Evolutionary conservation across 37 sponge, comb jelly and placozoan genomes (phyloP), one percentile per base, ranked within the genome.

Genomic region (Aplysina aerophoba): DNA sequence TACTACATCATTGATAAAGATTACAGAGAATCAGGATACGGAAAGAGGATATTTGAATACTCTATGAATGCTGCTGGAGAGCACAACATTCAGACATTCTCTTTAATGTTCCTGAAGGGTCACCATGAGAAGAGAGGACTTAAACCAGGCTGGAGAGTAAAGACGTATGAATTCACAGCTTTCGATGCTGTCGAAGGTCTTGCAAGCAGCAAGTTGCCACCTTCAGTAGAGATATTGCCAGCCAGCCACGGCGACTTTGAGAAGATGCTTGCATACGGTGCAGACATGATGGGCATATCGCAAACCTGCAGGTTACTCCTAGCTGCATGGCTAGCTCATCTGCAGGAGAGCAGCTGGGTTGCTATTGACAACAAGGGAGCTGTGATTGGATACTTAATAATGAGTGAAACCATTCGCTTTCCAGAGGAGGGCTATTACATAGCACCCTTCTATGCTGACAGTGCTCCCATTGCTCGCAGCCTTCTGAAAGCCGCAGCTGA

Each of bases 381-480:
- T 16, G 4, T 78, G 4, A 8, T 41, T 21, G 79, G 79, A 3
- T 78, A 78, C 27, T 12, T 78, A 25, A 50, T 78, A 2, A 40
- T 78, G 19, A 40, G 79, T 20, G 41, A 12, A n/a, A 78, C 79
- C 16, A 24, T 39, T 44, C 50, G 50, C 50, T 44, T 44, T 44
- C 50, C 50, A 13, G 41, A 78, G 79, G 79, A 78, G 6, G 79
- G 79, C 27, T 54, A 50, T 12, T 14, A 19, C 2, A 39, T 78
- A 21, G 79, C 50, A 3, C 79, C 79, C 17, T 20, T 78, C n/a
- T 78, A 44, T 78, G 79, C 79, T 19, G 27, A 78, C 54, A 41
- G 39, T 25, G 15, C 79, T 14, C 1, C n/a, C 21, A 78, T 78
- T 78, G 79, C 79, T 25, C 34, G 55, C 20, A 53, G 22, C 25